Evolutionary conservation across 2,113 vertebrate species (phyloP).

Genomic region (Cyanoramphus novaezelandiae): DNA sequence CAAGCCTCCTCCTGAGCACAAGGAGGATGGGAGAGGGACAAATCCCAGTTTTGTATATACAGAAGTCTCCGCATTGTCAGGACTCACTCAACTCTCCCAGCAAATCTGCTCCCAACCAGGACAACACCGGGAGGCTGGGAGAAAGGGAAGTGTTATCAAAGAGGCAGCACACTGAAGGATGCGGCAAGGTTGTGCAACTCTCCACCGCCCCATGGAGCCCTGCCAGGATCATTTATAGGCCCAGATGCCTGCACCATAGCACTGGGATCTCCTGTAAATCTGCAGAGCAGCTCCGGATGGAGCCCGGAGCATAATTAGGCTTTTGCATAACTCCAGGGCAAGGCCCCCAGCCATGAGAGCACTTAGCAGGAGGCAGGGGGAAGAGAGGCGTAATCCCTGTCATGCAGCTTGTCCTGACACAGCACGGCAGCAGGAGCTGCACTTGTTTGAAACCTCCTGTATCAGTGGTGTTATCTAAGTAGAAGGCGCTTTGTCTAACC

Average conservation of each 20-base stretch:
- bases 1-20: neutral
- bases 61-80: neutral
- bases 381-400: neutral
- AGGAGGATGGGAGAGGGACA: neutral
- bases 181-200: neutral
- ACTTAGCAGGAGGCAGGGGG: neutral
- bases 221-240: slow-evolving; percentile 14
- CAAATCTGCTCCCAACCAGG: neutral
- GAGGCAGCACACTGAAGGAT: neutral
- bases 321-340: neutral
- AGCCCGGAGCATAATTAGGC: neutral
- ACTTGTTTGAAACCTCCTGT: neutral
- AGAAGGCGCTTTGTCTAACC: neutral
- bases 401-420: neutral
- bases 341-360: neutral
- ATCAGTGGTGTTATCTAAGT: neutral
- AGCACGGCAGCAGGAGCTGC: neutral
- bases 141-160: neutral
- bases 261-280: neutral
- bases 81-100: neutral
- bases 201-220: neutral
- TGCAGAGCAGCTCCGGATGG: neutral
- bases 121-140: rapidly evolving
- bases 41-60: rapidly evolving
- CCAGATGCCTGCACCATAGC: neutral